Conservation (phyloP, 2,797 vertebrate species). For the Taenioides sp. region DNA sequence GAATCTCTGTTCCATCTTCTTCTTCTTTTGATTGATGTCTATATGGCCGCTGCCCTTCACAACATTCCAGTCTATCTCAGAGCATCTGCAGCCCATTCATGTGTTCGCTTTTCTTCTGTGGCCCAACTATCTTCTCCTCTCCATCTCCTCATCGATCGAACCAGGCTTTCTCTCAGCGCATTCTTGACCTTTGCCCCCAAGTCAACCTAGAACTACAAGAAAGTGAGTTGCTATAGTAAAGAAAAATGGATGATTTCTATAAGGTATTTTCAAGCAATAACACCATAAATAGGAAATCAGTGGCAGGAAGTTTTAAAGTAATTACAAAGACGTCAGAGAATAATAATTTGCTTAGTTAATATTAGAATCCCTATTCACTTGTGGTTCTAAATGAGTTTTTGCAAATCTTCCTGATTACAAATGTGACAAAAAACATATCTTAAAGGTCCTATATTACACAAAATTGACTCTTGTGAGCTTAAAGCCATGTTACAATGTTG, state of each 20-base stretch:
- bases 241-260: constrained; percentile 43
- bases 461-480: too few relatives aligned
- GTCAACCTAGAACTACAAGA: constrained; percentile 42
- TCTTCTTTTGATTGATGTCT: constrained; percentile 63
- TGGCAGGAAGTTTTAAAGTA: constrained; percentile 17
- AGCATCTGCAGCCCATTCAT: constrained; percentile 55
- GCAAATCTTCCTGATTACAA: not conserved
- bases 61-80: constrained; percentile 45
- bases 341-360: not conserved
- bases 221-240: constrained; percentile 33
- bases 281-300: constrained; percentile 19
- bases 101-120: constrained; percentile 54
- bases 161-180: constrained; percentile 40
- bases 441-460: too few relatives aligned
- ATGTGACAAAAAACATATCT: too few relatives aligned
- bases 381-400: not conserved
- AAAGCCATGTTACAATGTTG: too few relatives aligned
- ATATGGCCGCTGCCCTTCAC: constrained; percentile 60
- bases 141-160: constrained; percentile 46
- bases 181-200: constrained; percentile 48
- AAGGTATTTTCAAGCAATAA: constrained; percentile 26
- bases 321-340: not conserved
- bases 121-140: constrained; percentile 46
- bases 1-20: constrained; percentile 44
- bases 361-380: not conserved